phyloP scores from a whole-genome alignment of 2,113 vertebrate genomes.

The Eleginops maclovinus region DNA sequence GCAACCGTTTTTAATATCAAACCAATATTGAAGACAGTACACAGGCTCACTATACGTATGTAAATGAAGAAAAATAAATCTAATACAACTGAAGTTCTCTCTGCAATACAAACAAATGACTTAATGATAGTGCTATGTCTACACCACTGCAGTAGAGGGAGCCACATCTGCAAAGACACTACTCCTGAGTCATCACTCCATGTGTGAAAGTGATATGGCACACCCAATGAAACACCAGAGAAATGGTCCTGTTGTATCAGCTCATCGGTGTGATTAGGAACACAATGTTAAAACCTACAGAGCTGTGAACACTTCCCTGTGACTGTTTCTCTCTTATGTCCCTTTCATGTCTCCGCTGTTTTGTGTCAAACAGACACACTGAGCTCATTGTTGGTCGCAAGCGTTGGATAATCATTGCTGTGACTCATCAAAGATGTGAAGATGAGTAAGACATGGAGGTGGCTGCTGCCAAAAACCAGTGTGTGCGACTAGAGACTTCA shows the following conservation, averaged over 20 bases:
- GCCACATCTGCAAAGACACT: constrained; percentile 46
- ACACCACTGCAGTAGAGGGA: constrained; percentile 69
- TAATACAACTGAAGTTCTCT: background rate
- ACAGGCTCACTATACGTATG: background rate
- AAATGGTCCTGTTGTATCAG: constrained; percentile 14
- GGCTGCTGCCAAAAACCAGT: constrained; percentile 28
- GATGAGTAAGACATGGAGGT: constrained; percentile 52
- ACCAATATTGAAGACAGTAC: background rate
- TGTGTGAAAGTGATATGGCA: constrained; percentile 18
- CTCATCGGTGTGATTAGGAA: constrained; percentile 9
- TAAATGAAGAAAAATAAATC: background rate
- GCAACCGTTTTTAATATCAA: constrained; percentile 9
- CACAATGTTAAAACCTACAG: constrained; percentile 13
- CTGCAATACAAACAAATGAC: background rate
- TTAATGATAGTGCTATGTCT: constrained; percentile 25
- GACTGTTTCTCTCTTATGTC: constrained; percentile 10
- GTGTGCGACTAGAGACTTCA: background rate
- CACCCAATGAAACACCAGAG: constrained; percentile 18
- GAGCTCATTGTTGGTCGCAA: constrained; percentile 60
- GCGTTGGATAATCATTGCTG: constrained; percentile 31
- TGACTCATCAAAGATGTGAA: constrained; percentile 66
- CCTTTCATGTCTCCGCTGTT: constrained; percentile 27
- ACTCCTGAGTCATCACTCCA: background rate
- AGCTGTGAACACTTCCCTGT: background rate
- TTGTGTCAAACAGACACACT: constrained; percentile 34